These are phyloP conservation scores for Masticophis lateralis DNA, from an alignment of 2,797 vertebrate genomes.

Conservation along the genomic window DNA sequence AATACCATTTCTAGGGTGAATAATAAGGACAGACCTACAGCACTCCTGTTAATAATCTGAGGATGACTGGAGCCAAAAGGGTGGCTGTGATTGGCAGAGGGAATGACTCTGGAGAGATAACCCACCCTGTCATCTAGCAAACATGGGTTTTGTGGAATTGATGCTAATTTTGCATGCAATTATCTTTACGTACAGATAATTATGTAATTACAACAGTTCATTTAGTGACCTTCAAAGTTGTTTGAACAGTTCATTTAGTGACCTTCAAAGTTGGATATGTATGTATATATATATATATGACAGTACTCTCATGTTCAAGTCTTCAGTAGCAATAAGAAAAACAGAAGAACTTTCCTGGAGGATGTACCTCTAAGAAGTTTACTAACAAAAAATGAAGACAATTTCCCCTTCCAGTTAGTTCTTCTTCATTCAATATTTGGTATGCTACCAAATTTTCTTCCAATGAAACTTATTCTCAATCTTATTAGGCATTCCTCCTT, in stretches of 20 bases:
- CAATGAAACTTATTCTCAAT: background rate
- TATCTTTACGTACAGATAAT: background rate
- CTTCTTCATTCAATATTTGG: background rate
- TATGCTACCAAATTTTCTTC: background rate
- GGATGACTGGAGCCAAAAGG: background rate
- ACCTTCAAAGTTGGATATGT: background rate
- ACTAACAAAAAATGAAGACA: background rate
- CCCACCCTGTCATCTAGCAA: background rate
- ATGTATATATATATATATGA: background rate
- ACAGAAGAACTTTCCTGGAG: background rate
- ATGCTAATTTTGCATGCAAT: background rate
- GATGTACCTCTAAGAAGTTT: background rate
- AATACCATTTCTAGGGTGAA: background rate
- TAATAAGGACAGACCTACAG: background rate
- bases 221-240: background rate
- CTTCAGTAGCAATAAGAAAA: background rate
- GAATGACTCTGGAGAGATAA: background rate
- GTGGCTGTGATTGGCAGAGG: background rate
- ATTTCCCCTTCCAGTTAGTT: background rate
- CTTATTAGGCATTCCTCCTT: background rate
- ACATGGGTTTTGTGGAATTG: background rate
- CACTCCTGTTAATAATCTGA: constrained; percentile 6
- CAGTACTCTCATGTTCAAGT: background rate
- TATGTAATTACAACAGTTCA: background rate
- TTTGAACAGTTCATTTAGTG: background rate